Evolutionary conservation across 2,113 vertebrate species (phyloP), one percentile per base, ranked within the genome.

Genomic region (Psilopsiagon aymara): DNA sequence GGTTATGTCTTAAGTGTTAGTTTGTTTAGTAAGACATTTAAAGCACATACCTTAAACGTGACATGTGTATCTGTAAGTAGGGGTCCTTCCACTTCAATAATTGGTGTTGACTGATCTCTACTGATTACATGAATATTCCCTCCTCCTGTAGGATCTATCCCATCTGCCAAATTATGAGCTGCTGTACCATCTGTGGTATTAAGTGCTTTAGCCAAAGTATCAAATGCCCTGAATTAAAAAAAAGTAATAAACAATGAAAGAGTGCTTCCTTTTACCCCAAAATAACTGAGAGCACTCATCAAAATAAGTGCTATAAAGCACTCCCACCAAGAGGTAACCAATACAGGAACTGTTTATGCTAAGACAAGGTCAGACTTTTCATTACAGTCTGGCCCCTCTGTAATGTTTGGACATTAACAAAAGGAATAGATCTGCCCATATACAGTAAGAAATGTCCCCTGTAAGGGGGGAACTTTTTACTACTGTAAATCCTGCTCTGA

Each of bases 151-250:
- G 98, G 96, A 41, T 99, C 99, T 28, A 98, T 83, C 43, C 98
- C 98, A 19, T 99, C 98, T 29, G 97, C 96, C 95, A 98, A 89
- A 96, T 97, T 98, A 64, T 98, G 98, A 89, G 98, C 97, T 7
- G 97, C 93, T 63, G 97, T 86, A 82, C 94, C 95, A 69, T 99
- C 99, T 85, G 98, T 92, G 64, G 99, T 98, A 97, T 98, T 99
- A 97, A 99, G 98, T 82, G 99, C 99, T 99, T 99, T 99, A 94
- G 99, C 99, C 98, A 99, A 98, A 75, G 99, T 99, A 96, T 99
- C 99, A 96, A 99, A 99, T 97, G 99, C 99, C 98, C 99, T 99
- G 96, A 28, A 80, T 94, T 92, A 66, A 71, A 20, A 81, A 94
- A 93, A 62, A 93, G 49, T 21, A 82, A 43, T 37, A 31, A 97